Evolutionary conservation across 2,797 vertebrate species (phyloP).

Genomic region (Amblyopsis hoosieri): DNA sequence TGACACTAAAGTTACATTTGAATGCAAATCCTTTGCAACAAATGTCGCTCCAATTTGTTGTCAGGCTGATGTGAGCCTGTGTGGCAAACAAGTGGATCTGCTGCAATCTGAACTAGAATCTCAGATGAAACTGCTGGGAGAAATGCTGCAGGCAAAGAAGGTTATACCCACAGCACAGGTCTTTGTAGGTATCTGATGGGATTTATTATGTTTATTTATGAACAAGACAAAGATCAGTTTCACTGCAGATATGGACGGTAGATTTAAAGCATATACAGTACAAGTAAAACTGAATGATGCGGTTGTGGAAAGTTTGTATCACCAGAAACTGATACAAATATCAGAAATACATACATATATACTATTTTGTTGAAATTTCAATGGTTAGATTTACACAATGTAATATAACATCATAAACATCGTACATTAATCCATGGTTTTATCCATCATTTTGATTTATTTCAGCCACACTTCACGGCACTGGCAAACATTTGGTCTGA

Average conservation of each 20-base stretch:
- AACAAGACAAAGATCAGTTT: too few relatives aligned
- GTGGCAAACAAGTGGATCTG: constrained; percentile 76
- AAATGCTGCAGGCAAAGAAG: constrained; percentile 72
- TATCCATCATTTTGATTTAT: background rate
- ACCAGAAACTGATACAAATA: too few relatives aligned
- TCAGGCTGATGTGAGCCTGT: constrained; percentile 82
- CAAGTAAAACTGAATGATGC: too few relatives aligned
- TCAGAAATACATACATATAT: too few relatives aligned
- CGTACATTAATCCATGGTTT: too few relatives aligned
- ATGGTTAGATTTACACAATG: too few relatives aligned
- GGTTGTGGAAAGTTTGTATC: too few relatives aligned
- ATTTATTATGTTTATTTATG: background rate
- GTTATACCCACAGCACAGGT: constrained; percentile 82
- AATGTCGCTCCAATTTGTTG: constrained; percentile 15
- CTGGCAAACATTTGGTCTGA: constrained; percentile 83
- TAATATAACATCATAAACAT: too few relatives aligned
- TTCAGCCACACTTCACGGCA: constrained; percentile 85
- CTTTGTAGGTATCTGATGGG: constrained; percentile 81
- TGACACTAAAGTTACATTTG: too few relatives aligned
- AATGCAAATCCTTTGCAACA: background rate
- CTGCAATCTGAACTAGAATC: constrained; percentile 75
- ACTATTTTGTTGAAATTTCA: too few relatives aligned
- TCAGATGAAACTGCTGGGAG: constrained; percentile 76
- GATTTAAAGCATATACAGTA: too few relatives aligned
- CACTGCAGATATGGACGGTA: too few relatives aligned